A percentile compares a stretch with the other conserved stretches of the same genome.
phyloP scores from a whole-genome alignment of 2,113 vertebrate species.

The Apus apus region DNA sequence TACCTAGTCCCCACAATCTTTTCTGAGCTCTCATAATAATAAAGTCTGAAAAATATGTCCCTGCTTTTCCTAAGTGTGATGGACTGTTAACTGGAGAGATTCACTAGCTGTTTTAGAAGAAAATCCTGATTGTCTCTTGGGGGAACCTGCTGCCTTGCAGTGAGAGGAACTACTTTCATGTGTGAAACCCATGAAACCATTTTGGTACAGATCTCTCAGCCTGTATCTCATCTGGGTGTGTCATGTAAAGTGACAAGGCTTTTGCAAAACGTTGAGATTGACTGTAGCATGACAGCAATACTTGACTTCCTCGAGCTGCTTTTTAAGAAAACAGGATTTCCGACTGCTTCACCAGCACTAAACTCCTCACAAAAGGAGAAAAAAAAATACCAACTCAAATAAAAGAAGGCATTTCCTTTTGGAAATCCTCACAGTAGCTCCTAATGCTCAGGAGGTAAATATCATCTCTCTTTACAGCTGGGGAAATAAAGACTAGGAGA shows the following conservation, averaged over 20 bases:
- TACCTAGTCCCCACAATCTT: neutral
- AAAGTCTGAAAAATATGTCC: neutral
- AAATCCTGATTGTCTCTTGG: slow-evolving; percentile 18
- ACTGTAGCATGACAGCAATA: neutral
- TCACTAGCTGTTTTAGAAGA: neutral
- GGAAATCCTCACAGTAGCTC: neutral
- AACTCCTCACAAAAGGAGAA: neutral
- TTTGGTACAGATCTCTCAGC: slow-evolving; percentile 3
- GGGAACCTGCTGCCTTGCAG: neutral
- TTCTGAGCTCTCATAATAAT: neutral
- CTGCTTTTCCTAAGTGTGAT: neutral
- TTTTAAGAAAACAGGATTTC: neutral
- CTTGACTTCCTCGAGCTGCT: neutral
- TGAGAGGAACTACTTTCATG: neutral
- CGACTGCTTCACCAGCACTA: neutral
- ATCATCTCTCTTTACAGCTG: neutral
- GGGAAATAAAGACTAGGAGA: neutral
- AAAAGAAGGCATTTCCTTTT: neutral
- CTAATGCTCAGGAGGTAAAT: neutral
- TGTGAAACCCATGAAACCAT: slow-evolving; percentile 26
- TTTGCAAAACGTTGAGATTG: slow-evolving; percentile 1
- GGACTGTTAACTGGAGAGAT: neutral
- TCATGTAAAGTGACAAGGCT: slow-evolving; percentile 27
- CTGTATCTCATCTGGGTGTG: neutral
- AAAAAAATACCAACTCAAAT: neutral